A percentile compares a stretch with the other conserved stretches of the same genome.
Evolutionary conservation across 2,113 vertebrate genomes (phyloP).

Genomic region (Microtus ochrogaster): DNA sequence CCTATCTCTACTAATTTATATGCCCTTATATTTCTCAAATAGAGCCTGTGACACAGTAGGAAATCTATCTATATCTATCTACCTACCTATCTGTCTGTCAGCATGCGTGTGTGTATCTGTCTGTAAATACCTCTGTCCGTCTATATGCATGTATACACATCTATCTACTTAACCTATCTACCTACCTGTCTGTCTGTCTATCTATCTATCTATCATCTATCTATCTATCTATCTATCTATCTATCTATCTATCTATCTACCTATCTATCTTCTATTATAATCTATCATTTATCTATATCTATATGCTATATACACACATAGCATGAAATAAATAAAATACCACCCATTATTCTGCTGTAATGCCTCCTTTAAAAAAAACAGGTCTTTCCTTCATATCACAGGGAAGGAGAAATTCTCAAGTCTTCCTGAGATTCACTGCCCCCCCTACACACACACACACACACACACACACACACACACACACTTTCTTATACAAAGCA

Average conservation of each 20-base stretch:
- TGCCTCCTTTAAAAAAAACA: background rate
- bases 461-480: too few relatives aligned
- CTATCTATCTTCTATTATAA: too few relatives aligned
- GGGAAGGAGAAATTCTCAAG: background rate
- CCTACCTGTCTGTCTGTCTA: background rate
- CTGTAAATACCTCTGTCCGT: background rate
- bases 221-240: background rate
- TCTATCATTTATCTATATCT: background rate
- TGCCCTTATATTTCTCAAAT: background rate
- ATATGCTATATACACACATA: background rate
- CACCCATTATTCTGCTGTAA: background rate
- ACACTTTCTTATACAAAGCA: background rate
- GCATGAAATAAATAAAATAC: background rate
- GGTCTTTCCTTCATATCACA: background rate
- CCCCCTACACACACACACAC: too few relatives aligned
- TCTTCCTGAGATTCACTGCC: background rate
- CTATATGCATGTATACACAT: background rate
- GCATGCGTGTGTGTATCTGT: background rate
- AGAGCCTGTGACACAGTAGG: background rate
- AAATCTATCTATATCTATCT: background rate
- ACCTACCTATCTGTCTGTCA: background rate
- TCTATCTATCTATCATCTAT: too few relatives aligned
- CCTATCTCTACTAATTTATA: background rate
- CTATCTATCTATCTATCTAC: too few relatives aligned
- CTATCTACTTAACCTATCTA: background rate